A percentile compares a stretch with the other conserved stretches of the same genome.
Conservation (phyloP, 30 jellyfish, hydroid and myxozoan species). For the Pseudorhiza aurosa region DNA sequence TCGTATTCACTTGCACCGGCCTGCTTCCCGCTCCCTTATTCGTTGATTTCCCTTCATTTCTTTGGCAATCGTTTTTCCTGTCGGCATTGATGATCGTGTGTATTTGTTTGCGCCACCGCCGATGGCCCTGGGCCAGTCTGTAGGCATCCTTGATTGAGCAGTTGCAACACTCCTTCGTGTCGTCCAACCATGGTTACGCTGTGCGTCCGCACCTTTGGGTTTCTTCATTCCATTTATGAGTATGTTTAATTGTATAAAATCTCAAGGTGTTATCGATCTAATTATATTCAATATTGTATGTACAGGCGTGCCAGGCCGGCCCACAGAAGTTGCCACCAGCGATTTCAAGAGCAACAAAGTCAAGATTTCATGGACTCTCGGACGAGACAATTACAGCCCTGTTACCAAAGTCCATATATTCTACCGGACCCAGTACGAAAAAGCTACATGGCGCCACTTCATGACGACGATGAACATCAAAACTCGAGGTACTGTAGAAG, state of each 20-base stretch:
- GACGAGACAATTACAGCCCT: slow-evolving; percentile 91
- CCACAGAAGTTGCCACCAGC: slow-evolving; percentile 76
- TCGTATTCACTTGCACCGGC: no score
- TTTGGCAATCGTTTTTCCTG: no score
- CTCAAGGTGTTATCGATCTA: background rate
- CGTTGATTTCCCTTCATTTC: no score
- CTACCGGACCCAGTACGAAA: slow-evolving; percentile 71
- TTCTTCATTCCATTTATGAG: no score
- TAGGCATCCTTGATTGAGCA: no score
- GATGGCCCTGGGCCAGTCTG: no score
- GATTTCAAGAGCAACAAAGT: slow-evolving; percentile 47
- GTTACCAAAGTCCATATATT: slow-evolving; percentile 76
- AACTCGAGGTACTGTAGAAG: slow-evolving; percentile 69
- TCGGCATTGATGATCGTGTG: no score
- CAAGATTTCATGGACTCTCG: slow-evolving; percentile 88
- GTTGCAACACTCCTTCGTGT: no score
- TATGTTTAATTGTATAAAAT: background rate
- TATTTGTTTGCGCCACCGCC: no score
- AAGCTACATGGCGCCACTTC: slow-evolving; percentile 68
- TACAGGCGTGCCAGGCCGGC: slow-evolving; percentile 94
- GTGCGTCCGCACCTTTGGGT: no score
- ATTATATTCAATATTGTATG: background rate
- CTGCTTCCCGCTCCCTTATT: no score
- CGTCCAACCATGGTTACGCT: no score
- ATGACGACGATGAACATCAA: slow-evolving; percentile 50